Evolutionary conservation across 2,113 vertebrate genomes (phyloP), one percentile per base, ranked within the genome.

Genomic region (Ciconia stormi): DNA sequence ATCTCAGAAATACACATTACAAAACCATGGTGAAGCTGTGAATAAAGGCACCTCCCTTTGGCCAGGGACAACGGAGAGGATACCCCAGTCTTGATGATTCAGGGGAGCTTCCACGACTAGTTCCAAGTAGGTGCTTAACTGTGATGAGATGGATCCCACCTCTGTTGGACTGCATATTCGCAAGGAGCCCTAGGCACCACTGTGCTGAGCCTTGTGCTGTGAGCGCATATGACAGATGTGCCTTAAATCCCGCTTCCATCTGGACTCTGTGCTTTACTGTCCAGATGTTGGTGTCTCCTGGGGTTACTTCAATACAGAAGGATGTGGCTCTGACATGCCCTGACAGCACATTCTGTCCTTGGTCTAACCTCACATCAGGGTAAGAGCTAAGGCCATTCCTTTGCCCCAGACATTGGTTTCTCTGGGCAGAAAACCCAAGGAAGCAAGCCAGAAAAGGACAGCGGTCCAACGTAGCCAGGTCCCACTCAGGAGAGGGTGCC

Each of bases 381-480:
- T 6, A 42, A 56, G 40, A 27, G 22, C 23, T 23, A 26, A 56
- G 47, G 30, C 2, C 25, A 49, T 40, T 76, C 42, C 10, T 71
- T 77, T 36, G 6, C 19, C 29, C 11, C 13, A 50, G 20, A 36
- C 7, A 0, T 1, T 40, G 18, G 4, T 23, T 58, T 27, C 9
- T 16, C 44, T 87, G 53, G 25, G 27, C 30, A 91, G 66, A 71
- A 79, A 67, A 17, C 9, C 18, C 66, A 86, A 36, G 26, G 2
- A n/a, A 62, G 29, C 6, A 22, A 56, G 8, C 32, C 66, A 83
- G 63, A 42, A 77, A 38, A 59, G 19, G 15, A 11, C 2, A 1
- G 1, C 3, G 1, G 16, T 29, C 21, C 38, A 30, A 26, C 3
- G 3, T 13, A 63, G 32, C 42, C 78, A 77, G 16, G 10, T 2